Conservation (phyloP, 2,113 vertebrate species). For the Lophura nycthemera region DNA sequence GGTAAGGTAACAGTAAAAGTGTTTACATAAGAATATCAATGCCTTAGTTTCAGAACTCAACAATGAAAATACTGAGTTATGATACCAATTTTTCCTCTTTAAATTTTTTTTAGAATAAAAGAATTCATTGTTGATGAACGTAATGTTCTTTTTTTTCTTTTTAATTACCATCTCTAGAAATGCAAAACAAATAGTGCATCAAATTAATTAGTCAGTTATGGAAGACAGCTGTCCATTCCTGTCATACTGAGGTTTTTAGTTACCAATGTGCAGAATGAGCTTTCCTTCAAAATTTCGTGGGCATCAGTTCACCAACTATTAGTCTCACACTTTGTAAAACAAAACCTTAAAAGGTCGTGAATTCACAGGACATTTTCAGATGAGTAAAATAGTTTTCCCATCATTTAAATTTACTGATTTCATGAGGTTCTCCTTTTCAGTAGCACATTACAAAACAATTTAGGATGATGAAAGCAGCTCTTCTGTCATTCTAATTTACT, state of each 20-base stretch:
- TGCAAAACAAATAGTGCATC: slow-evolving; percentile 59
- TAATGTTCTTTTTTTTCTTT: background rate
- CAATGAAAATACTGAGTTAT: background rate
- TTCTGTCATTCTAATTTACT: background rate
- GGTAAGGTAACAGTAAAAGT: background rate
- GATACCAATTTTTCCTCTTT: background rate
- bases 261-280: background rate
- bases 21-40: background rate
- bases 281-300: slow-evolving; percentile 8
- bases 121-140: background rate
- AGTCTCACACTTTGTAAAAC: background rate
- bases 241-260: slow-evolving; percentile 52
- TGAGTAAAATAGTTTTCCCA: background rate
- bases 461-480: background rate
- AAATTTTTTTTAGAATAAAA: background rate
- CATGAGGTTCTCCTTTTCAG: background rate
- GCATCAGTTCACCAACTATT: slow-evolving; percentile 3
- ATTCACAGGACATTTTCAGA: slow-evolving; percentile 7
- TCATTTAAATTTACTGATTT: background rate
- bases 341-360: background rate
- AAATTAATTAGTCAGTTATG: slow-evolving; percentile 65
- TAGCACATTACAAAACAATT: background rate
- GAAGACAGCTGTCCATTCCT: slow-evolving; percentile 69
- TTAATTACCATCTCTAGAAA: slow-evolving; percentile 12
- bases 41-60: background rate